Percentiles rank a stretch among this genome's conserved stretches.
These are phyloP conservation scores for Buceros bicornis DNA, from an alignment of 2,797 vertebrate genomes.

Conservation along the genomic window DNA sequence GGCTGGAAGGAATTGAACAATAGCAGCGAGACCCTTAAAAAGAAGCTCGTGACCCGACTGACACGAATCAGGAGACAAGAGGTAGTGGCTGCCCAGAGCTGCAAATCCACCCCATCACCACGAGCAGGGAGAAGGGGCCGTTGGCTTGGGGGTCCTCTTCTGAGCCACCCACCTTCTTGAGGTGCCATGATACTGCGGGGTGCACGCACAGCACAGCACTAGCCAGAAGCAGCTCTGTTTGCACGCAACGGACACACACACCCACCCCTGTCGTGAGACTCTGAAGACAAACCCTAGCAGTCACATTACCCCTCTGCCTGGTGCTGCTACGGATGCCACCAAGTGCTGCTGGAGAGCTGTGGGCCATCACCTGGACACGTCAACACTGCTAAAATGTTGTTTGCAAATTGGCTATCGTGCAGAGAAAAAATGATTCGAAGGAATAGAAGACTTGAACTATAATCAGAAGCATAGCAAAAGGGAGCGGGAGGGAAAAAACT, in stretches of 20 bases:
- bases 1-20: neutral
- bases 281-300: neutral
- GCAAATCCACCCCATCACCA: neutral
- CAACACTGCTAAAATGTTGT: neutral
- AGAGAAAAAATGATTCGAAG: neutral
- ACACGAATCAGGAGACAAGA: neutral
- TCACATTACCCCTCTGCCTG: neutral
- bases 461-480: neutral
- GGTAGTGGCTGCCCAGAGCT: neutral
- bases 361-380: neutral
- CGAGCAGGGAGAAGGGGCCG: neutral
- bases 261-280: neutral
- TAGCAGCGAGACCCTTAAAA: neutral
- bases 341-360: neutral
- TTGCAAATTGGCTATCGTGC: neutral
- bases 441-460: neutral
- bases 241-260: accelerated
- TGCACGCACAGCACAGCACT: neutral
- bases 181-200: neutral
- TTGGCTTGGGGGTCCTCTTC: neutral
- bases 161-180: neutral
- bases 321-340: neutral
- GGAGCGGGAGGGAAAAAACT: neutral
- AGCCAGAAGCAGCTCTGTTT: neutral
- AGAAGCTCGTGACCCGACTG: neutral